Conservation (phyloP, 2,113 vertebrate species). For the Nipponia nippon region DNA sequence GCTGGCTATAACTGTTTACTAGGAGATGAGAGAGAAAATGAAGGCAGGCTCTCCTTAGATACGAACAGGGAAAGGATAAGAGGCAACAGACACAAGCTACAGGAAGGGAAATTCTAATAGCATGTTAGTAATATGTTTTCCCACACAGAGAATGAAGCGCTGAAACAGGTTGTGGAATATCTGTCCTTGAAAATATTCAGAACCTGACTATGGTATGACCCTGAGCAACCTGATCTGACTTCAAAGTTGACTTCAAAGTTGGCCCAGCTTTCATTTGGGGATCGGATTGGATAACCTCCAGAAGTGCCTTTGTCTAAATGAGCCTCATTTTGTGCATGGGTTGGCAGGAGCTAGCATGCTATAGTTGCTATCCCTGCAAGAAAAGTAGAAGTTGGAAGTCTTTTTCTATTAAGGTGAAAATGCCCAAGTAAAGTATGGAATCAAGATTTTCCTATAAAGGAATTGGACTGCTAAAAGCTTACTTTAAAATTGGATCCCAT, state of each 20-base stretch:
- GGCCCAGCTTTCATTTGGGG: neutral
- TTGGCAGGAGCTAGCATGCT: neutral
- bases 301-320: slow-evolving; percentile 3
- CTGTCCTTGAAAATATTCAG: neutral
- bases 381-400: neutral
- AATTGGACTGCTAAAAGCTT: neutral
- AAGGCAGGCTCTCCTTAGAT: neutral
- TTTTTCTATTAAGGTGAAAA: neutral
- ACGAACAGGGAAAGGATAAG: neutral
- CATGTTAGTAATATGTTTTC: neutral
- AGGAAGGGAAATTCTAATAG: neutral
- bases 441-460: neutral
- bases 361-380: neutral
- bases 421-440: neutral
- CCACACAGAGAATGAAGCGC: neutral
- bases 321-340: neutral
- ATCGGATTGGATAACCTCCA: neutral
- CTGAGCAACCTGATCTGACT: slow-evolving; percentile 11
- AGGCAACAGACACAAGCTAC: neutral
- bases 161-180: neutral
- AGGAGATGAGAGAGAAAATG: neutral
- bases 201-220: neutral
- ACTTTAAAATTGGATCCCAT: neutral
- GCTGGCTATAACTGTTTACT: neutral
- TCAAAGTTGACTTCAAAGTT: slow-evolving; percentile 44